Conservation (phyloP, 2,888 invertebrate species). For the Macrophya alboannulata region DNA sequence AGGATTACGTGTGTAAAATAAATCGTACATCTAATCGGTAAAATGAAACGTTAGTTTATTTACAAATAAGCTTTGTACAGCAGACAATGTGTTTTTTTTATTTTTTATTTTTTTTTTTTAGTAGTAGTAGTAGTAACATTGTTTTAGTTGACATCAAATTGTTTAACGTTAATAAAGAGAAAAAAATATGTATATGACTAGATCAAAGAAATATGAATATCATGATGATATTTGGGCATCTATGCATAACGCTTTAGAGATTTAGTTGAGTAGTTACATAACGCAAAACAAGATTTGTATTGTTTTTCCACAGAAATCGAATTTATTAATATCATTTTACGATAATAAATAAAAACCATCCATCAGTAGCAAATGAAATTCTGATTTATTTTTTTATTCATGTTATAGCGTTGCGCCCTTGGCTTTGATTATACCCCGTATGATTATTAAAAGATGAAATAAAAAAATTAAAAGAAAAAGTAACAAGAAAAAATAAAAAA, state of each 20-base stretch:
- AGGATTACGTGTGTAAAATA: neutral
- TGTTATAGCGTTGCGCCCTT: neutral
- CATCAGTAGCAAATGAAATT: neutral
- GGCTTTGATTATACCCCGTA: constrained; percentile 1
- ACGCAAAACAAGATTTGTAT: neutral
- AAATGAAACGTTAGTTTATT: constrained; percentile 65
- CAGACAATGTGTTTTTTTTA: constrained; percentile 60
- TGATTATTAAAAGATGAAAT: neutral
- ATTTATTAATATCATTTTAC: neutral
- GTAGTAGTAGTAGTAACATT: constrained; percentile 33
- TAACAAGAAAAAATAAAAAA: neutral
- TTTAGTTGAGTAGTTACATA: constrained; percentile 56
- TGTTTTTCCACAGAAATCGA: neutral
- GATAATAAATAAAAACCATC: constrained; percentile 11
- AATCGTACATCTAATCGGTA: constrained; percentile 17
- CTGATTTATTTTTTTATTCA: neutral
- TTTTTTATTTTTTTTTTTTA: constrained; percentile 3
- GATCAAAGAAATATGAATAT: constrained; percentile 66
- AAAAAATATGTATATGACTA: constrained; percentile 68
- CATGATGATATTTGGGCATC: constrained; percentile 60
- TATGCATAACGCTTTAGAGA: constrained; percentile 59
- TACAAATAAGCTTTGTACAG: constrained; percentile 68
- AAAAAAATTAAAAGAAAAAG: neutral
- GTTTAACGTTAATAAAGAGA: constrained; percentile 60
- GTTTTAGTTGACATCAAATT: constrained; percentile 11